These are phyloP conservation scores for Trypoxylus dichotomus DNA, from an alignment of 1,140 invertebrate species.

Conservation along the genomic window DNA sequence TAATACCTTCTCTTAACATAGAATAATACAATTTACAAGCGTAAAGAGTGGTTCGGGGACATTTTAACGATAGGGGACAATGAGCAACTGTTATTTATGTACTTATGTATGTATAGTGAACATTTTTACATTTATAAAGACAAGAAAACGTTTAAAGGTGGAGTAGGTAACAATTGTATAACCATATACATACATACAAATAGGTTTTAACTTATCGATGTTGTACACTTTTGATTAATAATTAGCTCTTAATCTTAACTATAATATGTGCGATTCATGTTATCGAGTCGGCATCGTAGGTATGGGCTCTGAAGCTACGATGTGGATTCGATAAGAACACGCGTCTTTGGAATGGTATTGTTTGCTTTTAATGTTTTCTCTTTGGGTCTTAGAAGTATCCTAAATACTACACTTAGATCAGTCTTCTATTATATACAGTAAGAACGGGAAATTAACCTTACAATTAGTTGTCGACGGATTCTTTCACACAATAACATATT, in stretches of 20 bases:
- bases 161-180: neutral
- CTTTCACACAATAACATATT: slow-evolving; percentile 1
- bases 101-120: neutral
- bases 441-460: slow-evolving; percentile 21
- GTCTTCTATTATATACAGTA: slow-evolving; percentile 16
- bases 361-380: neutral
- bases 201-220: neutral
- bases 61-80: neutral
- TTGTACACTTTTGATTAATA: neutral
- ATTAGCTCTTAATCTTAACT: neutral
- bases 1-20: neutral
- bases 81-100: neutral
- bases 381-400: neutral
- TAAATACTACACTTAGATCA: slow-evolving; percentile 15
- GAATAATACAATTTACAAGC: neutral
- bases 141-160: neutral
- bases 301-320: slow-evolving; percentile 26
- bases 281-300: slow-evolving; percentile 13
- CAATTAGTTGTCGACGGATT: slow-evolving; percentile 6
- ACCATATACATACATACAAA: neutral
- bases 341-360: slow-evolving; percentile 1
- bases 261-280: neutral
- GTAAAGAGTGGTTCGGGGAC: neutral
- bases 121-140: neutral
- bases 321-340: neutral